Evolutionary conservation across 2,797 vertebrate species (phyloP).

Genomic region (Tachyglossus aculeatus): DNA sequence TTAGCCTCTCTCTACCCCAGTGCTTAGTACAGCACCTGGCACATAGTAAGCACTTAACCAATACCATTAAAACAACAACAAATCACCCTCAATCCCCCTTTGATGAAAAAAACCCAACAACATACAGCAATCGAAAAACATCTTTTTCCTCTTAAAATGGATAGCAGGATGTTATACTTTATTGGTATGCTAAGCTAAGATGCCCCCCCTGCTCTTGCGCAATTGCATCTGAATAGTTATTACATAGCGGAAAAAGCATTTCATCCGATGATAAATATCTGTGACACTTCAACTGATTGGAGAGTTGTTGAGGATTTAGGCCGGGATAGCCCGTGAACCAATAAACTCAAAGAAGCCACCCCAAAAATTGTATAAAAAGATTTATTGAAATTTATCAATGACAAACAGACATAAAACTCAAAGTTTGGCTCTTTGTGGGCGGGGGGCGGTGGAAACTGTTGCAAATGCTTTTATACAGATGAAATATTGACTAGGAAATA

Average conservation of each 20-base stretch:
- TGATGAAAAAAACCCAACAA: too few relatives aligned
- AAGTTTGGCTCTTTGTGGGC: conserved; percentile 81
- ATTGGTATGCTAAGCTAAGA: neutral
- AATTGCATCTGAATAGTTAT: neutral
- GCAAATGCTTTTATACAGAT: conserved; percentile 72
- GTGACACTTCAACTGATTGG: neutral
- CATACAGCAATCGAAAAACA: too few relatives aligned
- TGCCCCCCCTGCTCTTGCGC: neutral
- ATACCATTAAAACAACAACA: too few relatives aligned
- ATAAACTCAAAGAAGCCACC: conserved; percentile 74
- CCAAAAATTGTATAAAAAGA: conserved; percentile 84
- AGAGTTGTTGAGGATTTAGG: neutral
- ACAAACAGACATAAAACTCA: conserved; percentile 84
- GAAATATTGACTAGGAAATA: conserved; percentile 71
- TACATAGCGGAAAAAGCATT: conserved; percentile 5
- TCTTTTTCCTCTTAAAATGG: too few relatives aligned
- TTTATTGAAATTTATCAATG: conserved; percentile 95
- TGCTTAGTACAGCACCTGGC: too few relatives aligned
- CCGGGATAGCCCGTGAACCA: conserved; percentile 44
- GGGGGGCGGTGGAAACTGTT: conserved; percentile 52
- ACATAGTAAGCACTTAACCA: too few relatives aligned
- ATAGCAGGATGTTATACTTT: too few relatives aligned
- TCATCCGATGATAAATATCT: neutral
- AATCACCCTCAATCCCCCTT: too few relatives aligned
- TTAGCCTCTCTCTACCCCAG: too few relatives aligned